A percentile compares a stretch with the other conserved stretches of the same genome.
phyloP scores from a whole-genome alignment of 2,113 vertebrate species.

The Bombycilla garrulus region DNA sequence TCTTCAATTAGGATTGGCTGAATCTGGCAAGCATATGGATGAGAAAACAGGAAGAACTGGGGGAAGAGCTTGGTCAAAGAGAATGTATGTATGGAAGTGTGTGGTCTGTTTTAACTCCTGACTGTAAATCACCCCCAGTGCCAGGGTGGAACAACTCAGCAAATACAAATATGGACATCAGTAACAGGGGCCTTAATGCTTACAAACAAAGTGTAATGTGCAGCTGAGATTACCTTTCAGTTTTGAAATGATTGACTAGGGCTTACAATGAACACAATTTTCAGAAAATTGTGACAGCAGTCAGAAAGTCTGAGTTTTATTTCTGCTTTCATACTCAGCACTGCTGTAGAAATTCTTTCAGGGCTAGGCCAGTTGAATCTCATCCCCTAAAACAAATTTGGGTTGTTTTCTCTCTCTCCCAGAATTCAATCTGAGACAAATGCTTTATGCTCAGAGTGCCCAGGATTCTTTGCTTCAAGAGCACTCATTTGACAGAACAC shows the following conservation, averaged over 20 bases:
- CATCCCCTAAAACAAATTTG: not conserved
- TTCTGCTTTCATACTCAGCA: not conserved
- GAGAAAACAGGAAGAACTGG: conserved; percentile 33
- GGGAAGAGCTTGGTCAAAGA: not conserved
- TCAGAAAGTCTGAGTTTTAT: not conserved
- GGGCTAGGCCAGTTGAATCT: not conserved
- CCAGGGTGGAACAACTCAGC: not conserved
- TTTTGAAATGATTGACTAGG: not conserved
- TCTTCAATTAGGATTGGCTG: not conserved
- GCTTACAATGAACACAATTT: not conserved
- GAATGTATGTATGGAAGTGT: not conserved
- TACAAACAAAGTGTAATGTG: not conserved
- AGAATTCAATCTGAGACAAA: not conserved
- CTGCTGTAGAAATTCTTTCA: not conserved
- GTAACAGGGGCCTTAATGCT: not conserved
- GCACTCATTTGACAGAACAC: not conserved
- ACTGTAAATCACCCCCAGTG: not conserved
- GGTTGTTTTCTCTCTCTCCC: not conserved
- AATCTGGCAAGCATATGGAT: conserved; percentile 42
- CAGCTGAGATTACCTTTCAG: not conserved
- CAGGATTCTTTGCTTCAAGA: not conserved
- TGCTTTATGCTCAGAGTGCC: not conserved
- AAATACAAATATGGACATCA: not conserved
- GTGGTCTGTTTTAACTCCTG: conserved; percentile 34
- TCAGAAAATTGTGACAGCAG: not conserved